Evolutionary conservation across 2,113 vertebrate genomes (phyloP), one percentile per base, ranked within the genome.

Genomic region (Eptesicus fuscus): DNA sequence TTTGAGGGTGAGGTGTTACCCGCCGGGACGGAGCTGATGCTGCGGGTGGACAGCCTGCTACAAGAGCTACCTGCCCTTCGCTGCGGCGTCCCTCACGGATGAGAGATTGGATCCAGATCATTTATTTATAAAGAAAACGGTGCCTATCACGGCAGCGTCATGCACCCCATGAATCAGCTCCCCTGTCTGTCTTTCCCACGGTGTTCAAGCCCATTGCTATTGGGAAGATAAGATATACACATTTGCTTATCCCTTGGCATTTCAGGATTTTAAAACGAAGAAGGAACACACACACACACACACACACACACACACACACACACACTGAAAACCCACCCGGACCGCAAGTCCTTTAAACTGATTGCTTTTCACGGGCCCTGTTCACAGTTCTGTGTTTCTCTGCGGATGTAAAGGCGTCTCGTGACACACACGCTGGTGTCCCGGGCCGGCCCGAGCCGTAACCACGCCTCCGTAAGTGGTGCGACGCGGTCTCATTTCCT

Each of bases 301-400:
- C 22, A 56, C 53, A 56, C 53, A 56, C 53, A 9, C 53, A 9
- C 53, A 56, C 53, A 56, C 49, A 51, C 49, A 51, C 49, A 9
- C 14, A 9, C 53, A 8, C 7, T 1, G 1, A 10, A 4, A 49
- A 8, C 20, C 32, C 23, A 37, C 7, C 28, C 79, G 10, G 49
- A 51, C 88, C 83, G 67, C 93, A 93, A 88, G 94, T 85, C 86
- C 84, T 97, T 96, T 73, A 92, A 95, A 59, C 42, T 7, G 44
- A 84, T 56, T 25, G 80, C 80, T 40, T 88, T 74, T 63, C 42
- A 47, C 0, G 1, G 67, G 80, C 65, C 35, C 35, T 0, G 25
- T 35, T 84, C 51, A 4, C 28, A 18, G 47, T 74, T 79, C 73
- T 80, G 93, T 53, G 77, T 79, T 70, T 82, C 83, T 96, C 79